Percentiles rank a stretch among this genome's conserved stretches.
Conservation (phyloP, 2,113 vertebrate genomes). For the Alectura lathami region DNA sequence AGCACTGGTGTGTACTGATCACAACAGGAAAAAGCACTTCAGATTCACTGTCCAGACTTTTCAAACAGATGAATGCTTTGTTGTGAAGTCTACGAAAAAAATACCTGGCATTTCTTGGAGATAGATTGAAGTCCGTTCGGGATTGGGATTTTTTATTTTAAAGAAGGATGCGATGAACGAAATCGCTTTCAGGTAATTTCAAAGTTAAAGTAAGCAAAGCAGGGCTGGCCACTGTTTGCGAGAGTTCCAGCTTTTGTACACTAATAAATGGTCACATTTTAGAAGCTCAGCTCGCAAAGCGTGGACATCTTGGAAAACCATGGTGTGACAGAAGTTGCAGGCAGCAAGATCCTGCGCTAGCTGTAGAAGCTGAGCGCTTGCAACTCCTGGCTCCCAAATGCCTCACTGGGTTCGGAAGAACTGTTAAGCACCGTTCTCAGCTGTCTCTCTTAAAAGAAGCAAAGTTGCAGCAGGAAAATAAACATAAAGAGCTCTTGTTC, state of each 20-base stretch:
- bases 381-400: background rate
- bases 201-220: background rate
- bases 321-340: background rate
- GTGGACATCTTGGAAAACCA: background rate
- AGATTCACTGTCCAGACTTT: accelerated
- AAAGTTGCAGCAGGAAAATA: background rate
- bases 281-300: background rate
- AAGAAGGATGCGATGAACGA: background rate
- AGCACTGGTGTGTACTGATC: accelerated
- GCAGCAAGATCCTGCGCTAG: background rate
- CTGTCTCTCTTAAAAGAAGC: background rate
- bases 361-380: background rate
- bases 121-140: background rate
- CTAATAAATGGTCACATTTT: background rate
- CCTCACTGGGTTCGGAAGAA: background rate
- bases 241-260: background rate
- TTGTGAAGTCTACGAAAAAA: background rate
- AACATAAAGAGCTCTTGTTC: background rate
- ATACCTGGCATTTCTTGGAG: background rate
- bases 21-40: background rate
- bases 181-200: background rate
- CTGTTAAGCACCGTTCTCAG: background rate
- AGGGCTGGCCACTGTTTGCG: background rate
- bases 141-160: background rate
- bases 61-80: background rate